These are phyloP conservation scores for Bhutanitis thaidina DNA, from an alignment of 2,888 invertebrate genomes.

Conservation along the genomic window DNA sequence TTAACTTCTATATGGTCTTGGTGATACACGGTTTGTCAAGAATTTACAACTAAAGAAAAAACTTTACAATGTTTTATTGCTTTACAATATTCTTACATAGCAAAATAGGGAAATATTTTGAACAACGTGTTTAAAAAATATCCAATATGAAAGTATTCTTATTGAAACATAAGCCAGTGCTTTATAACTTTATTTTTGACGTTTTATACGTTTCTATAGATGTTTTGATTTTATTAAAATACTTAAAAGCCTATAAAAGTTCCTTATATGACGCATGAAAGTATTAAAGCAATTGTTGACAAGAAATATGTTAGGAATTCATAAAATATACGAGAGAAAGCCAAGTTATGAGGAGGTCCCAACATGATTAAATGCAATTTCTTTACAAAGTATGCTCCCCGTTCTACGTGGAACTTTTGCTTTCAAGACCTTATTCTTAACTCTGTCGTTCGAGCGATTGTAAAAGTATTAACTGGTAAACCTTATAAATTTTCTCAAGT, in stretches of 20 bases:
- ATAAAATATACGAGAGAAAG: slow-evolving; percentile 59
- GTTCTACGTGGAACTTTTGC: slow-evolving; percentile 60
- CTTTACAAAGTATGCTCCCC: slow-evolving; percentile 67
- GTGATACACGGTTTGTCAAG: no score
- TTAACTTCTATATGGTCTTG: no score
- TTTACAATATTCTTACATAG: no score
- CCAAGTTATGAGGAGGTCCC: slow-evolving; percentile 61
- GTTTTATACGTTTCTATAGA: slow-evolving; percentile 11
- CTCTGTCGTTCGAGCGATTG: slow-evolving; percentile 40
- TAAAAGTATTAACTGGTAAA: slow-evolving; percentile 30
- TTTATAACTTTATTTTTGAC: neutral
- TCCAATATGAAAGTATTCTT: no score
- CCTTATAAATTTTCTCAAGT: slow-evolving; percentile 22
- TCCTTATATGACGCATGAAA: slow-evolving; percentile 44
- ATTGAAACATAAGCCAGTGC: no score
- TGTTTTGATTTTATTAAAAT: slow-evolving; percentile 50
- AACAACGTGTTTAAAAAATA: no score
- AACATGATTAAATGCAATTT: slow-evolving; percentile 76
- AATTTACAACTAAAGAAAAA: no score
- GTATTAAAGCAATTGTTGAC: slow-evolving; percentile 71
- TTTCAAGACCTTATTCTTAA: slow-evolving; percentile 50
- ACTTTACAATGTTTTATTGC: no score
- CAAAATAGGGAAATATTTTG: no score
- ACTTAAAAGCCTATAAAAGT: slow-evolving; percentile 52
- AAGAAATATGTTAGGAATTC: slow-evolving; percentile 65